Evolutionary conservation across 2,888 invertebrate genomes (phyloP), one percentile per base, ranked within the genome.

Genomic region (Pristionchus maxplancki): DNA sequence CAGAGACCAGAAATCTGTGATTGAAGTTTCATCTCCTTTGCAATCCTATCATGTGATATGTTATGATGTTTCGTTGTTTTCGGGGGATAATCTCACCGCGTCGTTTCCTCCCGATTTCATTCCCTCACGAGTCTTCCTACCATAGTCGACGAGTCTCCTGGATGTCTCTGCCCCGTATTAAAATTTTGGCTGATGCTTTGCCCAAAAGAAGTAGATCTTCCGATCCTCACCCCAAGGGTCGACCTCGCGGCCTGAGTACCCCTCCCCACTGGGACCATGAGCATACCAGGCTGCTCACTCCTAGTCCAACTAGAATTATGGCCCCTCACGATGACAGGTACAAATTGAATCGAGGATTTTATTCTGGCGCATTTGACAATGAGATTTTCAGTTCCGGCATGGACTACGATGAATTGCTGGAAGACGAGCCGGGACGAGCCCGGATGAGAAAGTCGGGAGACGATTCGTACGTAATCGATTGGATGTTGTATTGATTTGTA

Each of bases 341-440:
- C n/a, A n/a, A n/a, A n/a, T n/a, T n/a, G n/a, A n/a, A n/a, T n/a
- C n/a, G n/a, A n/a, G n/a, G n/a, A n/a, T n/a, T n/a, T n/a, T n/a
- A n/a, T n/a, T n/a, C n/a, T n/a, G n/a, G n/a, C n/a, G n/a, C n/a
- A n/a, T n/a, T n/a, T n/a, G n/a, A n/a, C n/a, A n/a, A n/a, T n/a
- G n/a, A n/a, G n/a, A 67, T 31, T 78, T 78, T 5, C 78, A 78
- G 78, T 24, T 9, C n/a, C 13, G 17, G 48, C 3, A 78, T 78
- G 78, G 78, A 78, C 28, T 78, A 83, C 37, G 82, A 83, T 44
- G 82, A 83, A 83, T 34, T 83, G 15, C 20, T 83, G 34, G 53
- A 50, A 8, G 82, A 83, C 34, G 82, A 50, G 17, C 82, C 82
- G 11, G 82, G 82, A 13, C 28, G 53, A 6, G 82, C 82, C 6